phyloP scores from a whole-genome alignment of 2,113 vertebrate species.

The Tonatia bakeri region DNA sequence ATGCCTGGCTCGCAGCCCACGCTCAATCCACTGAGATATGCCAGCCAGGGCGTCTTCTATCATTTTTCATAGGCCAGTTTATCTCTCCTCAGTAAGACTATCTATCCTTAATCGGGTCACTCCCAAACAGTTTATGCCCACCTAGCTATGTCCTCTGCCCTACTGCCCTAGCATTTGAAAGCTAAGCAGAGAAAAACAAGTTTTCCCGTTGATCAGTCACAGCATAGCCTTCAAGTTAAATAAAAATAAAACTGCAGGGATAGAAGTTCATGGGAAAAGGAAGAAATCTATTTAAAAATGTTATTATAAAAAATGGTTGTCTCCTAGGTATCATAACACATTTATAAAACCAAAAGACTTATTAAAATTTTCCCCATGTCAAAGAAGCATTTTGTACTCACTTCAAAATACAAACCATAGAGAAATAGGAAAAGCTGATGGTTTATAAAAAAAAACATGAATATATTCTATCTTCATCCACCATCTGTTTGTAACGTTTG shows the following conservation, averaged over 20 bases:
- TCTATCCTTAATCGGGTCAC: not conserved
- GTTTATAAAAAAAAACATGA: not conserved
- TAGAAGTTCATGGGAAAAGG: not conserved
- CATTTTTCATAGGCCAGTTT: not conserved
- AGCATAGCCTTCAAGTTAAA: not conserved
- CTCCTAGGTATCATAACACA: not conserved
- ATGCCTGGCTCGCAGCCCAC: too few relatives aligned
- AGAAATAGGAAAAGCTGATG: not conserved
- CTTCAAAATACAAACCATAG: constrained; percentile 1
- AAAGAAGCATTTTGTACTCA: not conserved
- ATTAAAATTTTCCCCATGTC: not conserved
- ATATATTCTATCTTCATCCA: not conserved
- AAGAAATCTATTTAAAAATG: constrained; percentile 2
- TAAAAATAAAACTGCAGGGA: not conserved
- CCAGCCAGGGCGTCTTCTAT: too few relatives aligned
- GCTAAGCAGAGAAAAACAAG: not conserved
- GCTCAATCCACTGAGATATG: too few relatives aligned
- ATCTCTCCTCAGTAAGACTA: not conserved
- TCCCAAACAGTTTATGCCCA: not conserved
- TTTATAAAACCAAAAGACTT: not conserved
- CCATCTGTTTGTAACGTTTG: not conserved
- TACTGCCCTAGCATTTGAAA: not conserved
- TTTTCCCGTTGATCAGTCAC: not conserved
- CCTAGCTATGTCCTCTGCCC: accelerated
- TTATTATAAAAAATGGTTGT: not conserved